These are phyloP conservation scores for Microplitis deprimator DNA, from an alignment of 2,888 invertebrate species.

Conservation along the genomic window DNA sequence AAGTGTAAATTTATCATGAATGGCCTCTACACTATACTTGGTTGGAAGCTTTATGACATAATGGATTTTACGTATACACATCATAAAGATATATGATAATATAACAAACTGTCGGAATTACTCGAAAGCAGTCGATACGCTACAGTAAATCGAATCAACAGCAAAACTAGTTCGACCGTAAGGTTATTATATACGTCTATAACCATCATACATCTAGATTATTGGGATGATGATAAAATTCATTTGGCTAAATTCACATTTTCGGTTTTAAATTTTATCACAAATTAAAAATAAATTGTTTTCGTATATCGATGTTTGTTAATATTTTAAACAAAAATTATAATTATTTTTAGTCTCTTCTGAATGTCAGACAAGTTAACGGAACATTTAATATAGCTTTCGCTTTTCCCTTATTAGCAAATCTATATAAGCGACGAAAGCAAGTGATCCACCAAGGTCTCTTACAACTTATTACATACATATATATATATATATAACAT, in stretches of 20 bases:
- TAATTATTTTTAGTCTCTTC: slow-evolving; percentile 28
- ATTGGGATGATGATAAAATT: slow-evolving; percentile 20
- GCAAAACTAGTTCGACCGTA: slow-evolving; percentile 37
- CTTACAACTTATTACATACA: neutral
- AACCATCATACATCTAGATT: slow-evolving; percentile 26
- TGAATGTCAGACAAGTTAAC: slow-evolving; percentile 27
- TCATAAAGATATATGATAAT: slow-evolving; percentile 24
- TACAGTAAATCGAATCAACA: slow-evolving; percentile 34
- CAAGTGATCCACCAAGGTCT: slow-evolving; percentile 8
- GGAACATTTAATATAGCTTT: slow-evolving; percentile 39
- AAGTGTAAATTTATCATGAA: slow-evolving; percentile 57
- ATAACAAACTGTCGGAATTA: slow-evolving; percentile 12
- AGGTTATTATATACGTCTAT: neutral
- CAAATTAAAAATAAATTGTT: too few species aligned
- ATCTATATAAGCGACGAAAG: slow-evolving; percentile 19
- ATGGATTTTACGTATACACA: slow-evolving; percentile 54
- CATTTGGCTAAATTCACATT: neutral
- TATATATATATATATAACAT: neutral
- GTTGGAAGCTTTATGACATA: slow-evolving; percentile 59
- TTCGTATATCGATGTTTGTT: too few species aligned
- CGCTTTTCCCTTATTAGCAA: slow-evolving; percentile 46
- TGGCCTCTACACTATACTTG: slow-evolving; percentile 59
- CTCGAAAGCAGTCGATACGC: slow-evolving; percentile 11
- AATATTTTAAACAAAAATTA: too few species aligned
- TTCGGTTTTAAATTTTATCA: slow-evolving; percentile 36